Percentiles rank a stretch among this genome's conserved stretches.
phyloP scores from a whole-genome alignment of 2,888 invertebrate genomes.

The Oeneis ivallda region DNA sequence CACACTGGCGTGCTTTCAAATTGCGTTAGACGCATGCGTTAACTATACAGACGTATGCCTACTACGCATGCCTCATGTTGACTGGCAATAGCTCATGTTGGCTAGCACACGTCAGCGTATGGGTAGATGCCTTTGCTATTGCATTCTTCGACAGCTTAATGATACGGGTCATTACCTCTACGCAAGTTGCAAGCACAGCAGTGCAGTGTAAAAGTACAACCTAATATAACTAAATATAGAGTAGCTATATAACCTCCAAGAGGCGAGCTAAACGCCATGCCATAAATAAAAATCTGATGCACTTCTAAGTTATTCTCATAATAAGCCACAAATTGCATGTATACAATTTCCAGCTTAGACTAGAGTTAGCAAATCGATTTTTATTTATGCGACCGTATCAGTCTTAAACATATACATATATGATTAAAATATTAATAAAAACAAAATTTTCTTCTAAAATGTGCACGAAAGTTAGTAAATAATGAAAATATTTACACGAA shows the following conservation, averaged over 20 bases:
- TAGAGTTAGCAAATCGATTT: neutral
- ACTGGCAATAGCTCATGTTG: too few species aligned
- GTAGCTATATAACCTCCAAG: conserved; percentile 11
- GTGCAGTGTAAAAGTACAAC: neutral
- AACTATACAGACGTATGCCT: too few species aligned
- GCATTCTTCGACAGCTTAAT: too few species aligned
- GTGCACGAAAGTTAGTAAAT: conserved; percentile 14
- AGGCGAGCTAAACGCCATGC: neutral
- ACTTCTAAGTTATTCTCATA: neutral
- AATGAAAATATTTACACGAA: conserved; percentile 25
- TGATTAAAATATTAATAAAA: neutral
- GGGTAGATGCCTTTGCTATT: too few species aligned
- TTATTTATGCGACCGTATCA: conserved; percentile 10
- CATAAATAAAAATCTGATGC: conserved; percentile 2
- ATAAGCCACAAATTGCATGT: neutral
- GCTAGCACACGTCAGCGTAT: too few species aligned
- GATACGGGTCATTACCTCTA: too few species aligned
- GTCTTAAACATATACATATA: conserved; percentile 1
- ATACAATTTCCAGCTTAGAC: neutral
- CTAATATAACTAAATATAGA: too few species aligned
- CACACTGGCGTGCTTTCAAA: too few species aligned
- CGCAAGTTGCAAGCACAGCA: too few species aligned
- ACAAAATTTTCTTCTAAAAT: neutral
- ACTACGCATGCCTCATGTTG: neutral
- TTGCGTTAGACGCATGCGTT: too few species aligned